Conservation (phyloP, 2,797 vertebrate species). For the Myiothlypis coronata region DNA sequence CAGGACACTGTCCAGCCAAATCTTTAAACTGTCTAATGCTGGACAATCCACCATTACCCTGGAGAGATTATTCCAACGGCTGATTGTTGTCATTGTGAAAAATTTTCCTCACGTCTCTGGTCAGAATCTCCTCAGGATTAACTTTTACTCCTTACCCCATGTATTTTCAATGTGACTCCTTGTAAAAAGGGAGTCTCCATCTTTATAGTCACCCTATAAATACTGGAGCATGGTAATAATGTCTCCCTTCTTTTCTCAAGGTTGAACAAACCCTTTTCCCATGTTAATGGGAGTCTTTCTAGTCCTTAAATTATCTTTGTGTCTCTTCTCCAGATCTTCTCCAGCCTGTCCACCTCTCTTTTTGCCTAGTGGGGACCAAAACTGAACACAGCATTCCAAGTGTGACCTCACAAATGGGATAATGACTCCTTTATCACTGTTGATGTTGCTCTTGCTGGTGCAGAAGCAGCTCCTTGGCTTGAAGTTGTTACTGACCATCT, state of each 20-base stretch:
- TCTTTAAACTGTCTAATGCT: neutral
- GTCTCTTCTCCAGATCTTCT: neutral
- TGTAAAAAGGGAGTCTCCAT: neutral
- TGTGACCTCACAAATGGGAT: neutral
- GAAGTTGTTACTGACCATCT: neutral
- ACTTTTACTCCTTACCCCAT: neutral
- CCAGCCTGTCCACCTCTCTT: neutral
- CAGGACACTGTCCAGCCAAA: neutral
- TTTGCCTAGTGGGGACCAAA: neutral
- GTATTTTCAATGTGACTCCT: neutral
- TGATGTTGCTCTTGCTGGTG: neutral
- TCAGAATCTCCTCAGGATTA: neutral
- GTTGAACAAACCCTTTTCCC: neutral
- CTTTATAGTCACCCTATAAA: neutral
- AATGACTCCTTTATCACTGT: neutral
- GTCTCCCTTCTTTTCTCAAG: neutral
- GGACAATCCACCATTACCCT: neutral
- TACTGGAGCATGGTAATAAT: neutral
- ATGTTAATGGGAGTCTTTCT: neutral
- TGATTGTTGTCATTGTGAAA: neutral
- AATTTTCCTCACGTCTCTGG: neutral
- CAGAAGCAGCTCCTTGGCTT: neutral
- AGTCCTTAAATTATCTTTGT: neutral
- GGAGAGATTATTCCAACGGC: neutral
- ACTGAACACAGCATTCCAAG: neutral